These are phyloP conservation scores for Drosophila emarginata DNA, from an alignment of 2,888 invertebrate genomes.

Conservation along the genomic window DNA sequence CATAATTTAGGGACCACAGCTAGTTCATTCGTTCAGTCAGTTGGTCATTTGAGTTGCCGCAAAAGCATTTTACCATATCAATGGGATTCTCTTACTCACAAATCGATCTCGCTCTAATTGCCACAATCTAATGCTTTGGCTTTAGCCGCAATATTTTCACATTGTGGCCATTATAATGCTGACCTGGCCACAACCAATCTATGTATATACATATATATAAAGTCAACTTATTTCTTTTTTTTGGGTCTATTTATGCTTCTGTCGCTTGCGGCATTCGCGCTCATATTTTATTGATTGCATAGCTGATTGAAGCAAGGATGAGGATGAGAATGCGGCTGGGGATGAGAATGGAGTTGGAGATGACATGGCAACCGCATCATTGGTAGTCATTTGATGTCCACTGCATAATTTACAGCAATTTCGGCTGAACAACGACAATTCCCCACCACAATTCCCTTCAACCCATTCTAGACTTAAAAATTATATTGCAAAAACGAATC, in stretches of 20 bases:
- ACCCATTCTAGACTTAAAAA: slow-evolving; percentile 25
- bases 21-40: slow-evolving; percentile 39
- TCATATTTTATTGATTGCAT: slow-evolving; percentile 61
- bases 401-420: slow-evolving; percentile 74
- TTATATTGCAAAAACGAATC: slow-evolving; percentile 14
- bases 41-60: slow-evolving; percentile 34
- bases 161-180: slow-evolving; percentile 28
- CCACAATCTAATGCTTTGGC: slow-evolving; percentile 54
- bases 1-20: slow-evolving; percentile 61
- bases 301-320: slow-evolving; percentile 16
- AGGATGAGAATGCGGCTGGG: neutral
- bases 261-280: slow-evolving; percentile 19
- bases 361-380: slow-evolving; percentile 45
- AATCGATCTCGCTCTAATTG: slow-evolving; percentile 60
- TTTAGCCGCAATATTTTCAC: slow-evolving; percentile 49
- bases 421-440: slow-evolving; percentile 35
- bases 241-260: neutral
- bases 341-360: neutral
- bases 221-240: neutral
- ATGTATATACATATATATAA: neutral
- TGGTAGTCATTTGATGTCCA: slow-evolving; percentile 59
- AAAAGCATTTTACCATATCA: slow-evolving; percentile 44
- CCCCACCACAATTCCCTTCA: slow-evolving; percentile 13
- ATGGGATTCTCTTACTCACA: slow-evolving; percentile 10
- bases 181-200: neutral